phyloP scores from a whole-genome alignment of 2,797 vertebrate species.

The Chromobotia macracanthus region DNA sequence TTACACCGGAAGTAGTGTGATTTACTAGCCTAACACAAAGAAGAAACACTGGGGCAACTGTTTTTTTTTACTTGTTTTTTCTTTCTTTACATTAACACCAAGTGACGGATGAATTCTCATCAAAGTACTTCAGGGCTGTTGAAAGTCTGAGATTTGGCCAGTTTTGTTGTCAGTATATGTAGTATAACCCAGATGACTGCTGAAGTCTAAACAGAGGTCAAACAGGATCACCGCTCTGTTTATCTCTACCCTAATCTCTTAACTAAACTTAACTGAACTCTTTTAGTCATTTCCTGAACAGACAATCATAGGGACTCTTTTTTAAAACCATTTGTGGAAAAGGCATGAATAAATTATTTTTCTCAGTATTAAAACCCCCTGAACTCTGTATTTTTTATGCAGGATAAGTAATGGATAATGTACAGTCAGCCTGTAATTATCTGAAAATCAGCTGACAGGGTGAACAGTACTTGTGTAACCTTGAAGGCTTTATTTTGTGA shows the following conservation, averaged over 20 bases:
- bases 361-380: not conserved
- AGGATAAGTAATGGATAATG: not conserved
- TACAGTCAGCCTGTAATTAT: not conserved
- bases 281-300: not conserved
- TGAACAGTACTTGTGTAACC: not conserved
- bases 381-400: not conserved
- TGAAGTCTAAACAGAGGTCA: no score
- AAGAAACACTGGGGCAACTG: no score
- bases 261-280: not conserved
- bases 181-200: not conserved
- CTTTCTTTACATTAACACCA: no score
- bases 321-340: not conserved
- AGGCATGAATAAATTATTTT: not conserved
- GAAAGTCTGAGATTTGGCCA: no score
- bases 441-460: not conserved
- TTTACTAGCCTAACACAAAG: not conserved
- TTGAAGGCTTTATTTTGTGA: not conserved
- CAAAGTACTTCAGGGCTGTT: no score
- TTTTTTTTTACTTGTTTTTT: no score
- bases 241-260: no score
- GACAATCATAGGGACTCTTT: not conserved
- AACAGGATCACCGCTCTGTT: no score
- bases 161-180: not conserved
- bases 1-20: not conserved
- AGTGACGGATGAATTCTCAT: no score